A percentile compares a stretch with the other conserved stretches of the same genome.
These are phyloP conservation scores for Cartodere bifasciata DNA, from an alignment of 2,888 invertebrate genomes.

Conservation along the genomic window DNA sequence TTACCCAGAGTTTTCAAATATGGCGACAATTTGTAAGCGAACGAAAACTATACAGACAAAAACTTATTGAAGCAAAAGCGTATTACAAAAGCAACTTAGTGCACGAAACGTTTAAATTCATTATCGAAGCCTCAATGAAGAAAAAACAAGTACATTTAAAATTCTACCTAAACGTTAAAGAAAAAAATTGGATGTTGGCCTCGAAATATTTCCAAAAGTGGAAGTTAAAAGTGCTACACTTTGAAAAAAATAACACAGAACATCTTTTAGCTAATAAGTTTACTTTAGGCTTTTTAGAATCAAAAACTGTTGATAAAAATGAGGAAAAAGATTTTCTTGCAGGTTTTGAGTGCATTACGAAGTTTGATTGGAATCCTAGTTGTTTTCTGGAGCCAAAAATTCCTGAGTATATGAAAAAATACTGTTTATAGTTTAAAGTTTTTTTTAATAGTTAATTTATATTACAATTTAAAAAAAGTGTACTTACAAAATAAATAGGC, in stretches of 20 bases:
- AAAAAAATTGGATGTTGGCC: conserved; percentile 17
- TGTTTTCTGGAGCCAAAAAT: conserved; percentile 22
- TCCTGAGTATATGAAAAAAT: conserved; percentile 17
- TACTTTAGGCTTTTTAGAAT: no score
- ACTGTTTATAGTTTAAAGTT: conserved; percentile 1
- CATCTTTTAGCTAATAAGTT: not conserved
- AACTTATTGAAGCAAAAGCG: conserved; percentile 18
- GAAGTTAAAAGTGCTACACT: conserved; percentile 15
- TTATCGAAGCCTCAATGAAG: conserved; percentile 18
- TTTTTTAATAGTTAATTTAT: not conserved
- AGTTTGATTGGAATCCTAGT: conserved; percentile 20
- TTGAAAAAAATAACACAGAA: conserved; percentile 3
- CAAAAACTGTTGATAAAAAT: not conserved
- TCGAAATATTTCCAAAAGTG: conserved; percentile 24
- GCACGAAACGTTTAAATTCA: conserved; percentile 18
- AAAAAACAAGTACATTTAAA: conserved; percentile 15
- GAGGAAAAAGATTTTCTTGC: not conserved
- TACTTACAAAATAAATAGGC: conserved; percentile 5
- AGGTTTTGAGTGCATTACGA: conserved; percentile 2
- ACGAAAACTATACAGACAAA: conserved; percentile 12
- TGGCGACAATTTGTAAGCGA: conserved; percentile 11
- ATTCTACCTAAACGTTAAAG: conserved; percentile 10
- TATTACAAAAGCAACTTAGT: conserved; percentile 18
- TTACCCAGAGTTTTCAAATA: conserved; percentile 8
- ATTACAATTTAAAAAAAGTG: conserved; percentile 8